Percentiles rank a stretch among this genome's conserved stretches.
phyloP scores from a whole-genome alignment of 2,113 vertebrate species.

The Oxyruncus cristatus region DNA sequence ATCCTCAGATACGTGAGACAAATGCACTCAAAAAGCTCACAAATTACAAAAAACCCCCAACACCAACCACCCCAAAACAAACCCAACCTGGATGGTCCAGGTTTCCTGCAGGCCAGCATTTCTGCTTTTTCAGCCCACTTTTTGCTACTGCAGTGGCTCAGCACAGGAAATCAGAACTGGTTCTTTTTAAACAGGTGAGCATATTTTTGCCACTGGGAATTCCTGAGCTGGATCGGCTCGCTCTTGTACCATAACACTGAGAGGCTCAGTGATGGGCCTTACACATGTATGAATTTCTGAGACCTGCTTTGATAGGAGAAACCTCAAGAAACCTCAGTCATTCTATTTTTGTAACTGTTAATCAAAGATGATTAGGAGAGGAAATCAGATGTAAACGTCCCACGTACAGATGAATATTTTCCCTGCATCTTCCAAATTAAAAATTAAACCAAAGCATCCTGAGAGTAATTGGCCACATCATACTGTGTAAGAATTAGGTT shows the following conservation, averaged over 20 bases:
- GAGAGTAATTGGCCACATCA: not conserved
- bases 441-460: not conserved
- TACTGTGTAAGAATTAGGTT: not conserved
- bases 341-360: not conserved
- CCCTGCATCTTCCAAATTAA: not conserved
- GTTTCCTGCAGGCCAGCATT: not conserved
- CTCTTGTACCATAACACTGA: not conserved
- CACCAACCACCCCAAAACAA: not conserved
- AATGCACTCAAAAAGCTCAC: not conserved
- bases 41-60: not conserved
- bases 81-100: not conserved
- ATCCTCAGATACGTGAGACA: not conserved
- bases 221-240: not conserved
- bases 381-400: not conserved
- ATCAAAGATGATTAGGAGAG: not conserved
- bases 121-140: not conserved
- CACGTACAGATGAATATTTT: not conserved
- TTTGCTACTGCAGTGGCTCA: not conserved
- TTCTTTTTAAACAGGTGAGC: not conserved
- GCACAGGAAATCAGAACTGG: not conserved
- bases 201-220: not conserved
- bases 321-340: not conserved
- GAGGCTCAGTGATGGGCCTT: not conserved
- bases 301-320: not conserved
- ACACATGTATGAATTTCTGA: not conserved